A percentile compares a stretch with the other conserved stretches of the same genome.
Conservation (phyloP, 2,113 vertebrate species). For the Chaenocephalus aceratus region DNA sequence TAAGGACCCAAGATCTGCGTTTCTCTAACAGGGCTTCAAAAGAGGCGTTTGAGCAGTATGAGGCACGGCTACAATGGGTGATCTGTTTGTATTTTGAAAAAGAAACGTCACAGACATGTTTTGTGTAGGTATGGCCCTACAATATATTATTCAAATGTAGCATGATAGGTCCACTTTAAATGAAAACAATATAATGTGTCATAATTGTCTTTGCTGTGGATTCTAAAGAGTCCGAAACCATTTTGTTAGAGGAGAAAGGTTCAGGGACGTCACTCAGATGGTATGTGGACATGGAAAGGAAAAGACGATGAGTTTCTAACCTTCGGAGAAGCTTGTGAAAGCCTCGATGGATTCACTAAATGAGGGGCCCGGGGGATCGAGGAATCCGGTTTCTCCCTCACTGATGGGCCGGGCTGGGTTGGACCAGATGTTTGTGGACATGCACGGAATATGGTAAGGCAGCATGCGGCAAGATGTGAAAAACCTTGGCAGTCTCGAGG, state of each 20-base stretch:
- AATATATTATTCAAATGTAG: too few species aligned
- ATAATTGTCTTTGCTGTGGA: conserved; percentile 3
- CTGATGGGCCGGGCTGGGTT: conserved; percentile 61
- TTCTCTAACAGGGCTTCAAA: too few species aligned
- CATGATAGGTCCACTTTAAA: background rate
- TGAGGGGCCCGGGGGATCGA: conserved; percentile 30
- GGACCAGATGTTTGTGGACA: conserved; percentile 77
- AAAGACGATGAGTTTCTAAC: conserved; percentile 21
- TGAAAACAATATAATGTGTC: conserved; percentile 3
- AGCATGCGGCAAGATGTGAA: conserved; percentile 68
- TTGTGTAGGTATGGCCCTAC: too few species aligned
- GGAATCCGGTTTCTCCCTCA: conserved; percentile 55
- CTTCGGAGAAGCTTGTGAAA: conserved; percentile 28
- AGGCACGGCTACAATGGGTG: too few species aligned
- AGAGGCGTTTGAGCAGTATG: too few species aligned
- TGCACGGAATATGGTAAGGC: conserved; percentile 48
- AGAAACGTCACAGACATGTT: too few species aligned
- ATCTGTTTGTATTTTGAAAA: too few species aligned
- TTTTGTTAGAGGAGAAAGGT: conserved; percentile 1
- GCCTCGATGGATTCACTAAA: conserved; percentile 31
- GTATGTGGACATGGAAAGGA: conserved; percentile 33
- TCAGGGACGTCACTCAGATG: conserved; percentile 5
- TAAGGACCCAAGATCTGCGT: too few species aligned
- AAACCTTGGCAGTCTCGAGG: conserved; percentile 59
- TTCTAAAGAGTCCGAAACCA: background rate